Evolutionary conservation across 1,140 invertebrate species (phyloP).

Genomic region (Aphaenogaster floridana): DNA sequence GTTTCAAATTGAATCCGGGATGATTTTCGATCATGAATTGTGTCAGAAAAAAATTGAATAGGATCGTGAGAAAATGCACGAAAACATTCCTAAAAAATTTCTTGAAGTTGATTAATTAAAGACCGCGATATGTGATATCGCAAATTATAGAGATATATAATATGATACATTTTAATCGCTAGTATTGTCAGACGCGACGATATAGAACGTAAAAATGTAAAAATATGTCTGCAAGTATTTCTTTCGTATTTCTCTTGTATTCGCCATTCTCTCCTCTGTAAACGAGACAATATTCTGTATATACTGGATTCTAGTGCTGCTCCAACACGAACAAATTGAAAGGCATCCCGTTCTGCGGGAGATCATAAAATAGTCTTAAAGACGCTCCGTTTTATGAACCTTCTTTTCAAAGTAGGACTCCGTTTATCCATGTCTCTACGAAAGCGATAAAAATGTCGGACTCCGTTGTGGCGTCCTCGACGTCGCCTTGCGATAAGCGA

Average conservation of each 20-base stretch:
- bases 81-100: conserved; percentile 4
- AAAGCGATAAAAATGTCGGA: conserved; percentile 51
- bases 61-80: neutral
- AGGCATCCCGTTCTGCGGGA: neutral
- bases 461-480: neutral
- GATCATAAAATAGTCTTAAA: conserved; percentile 53
- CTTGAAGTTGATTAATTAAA: neutral
- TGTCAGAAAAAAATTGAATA: neutral
- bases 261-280: neutral
- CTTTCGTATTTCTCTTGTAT: neutral
- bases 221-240: neutral
- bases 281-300: conserved; percentile 13
- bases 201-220: conserved; percentile 1
- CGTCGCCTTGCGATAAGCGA: conserved; percentile 36
- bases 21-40: neutral
- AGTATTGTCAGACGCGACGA: neutral
- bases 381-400: conserved; percentile 44
- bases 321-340: conserved; percentile 37
- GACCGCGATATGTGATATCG: neutral
- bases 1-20: neutral
- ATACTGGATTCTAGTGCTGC: neutral
- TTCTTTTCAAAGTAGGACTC: conserved; percentile 43
- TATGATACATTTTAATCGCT: conserved; percentile 13
- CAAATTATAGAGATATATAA: neutral
- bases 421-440: conserved; percentile 47